Percentiles rank a stretch among this genome's conserved stretches.
These are phyloP conservation scores for Perizoma flavofasciatum DNA, from an alignment of 2,888 invertebrate genomes.

Conservation along the genomic window DNA sequence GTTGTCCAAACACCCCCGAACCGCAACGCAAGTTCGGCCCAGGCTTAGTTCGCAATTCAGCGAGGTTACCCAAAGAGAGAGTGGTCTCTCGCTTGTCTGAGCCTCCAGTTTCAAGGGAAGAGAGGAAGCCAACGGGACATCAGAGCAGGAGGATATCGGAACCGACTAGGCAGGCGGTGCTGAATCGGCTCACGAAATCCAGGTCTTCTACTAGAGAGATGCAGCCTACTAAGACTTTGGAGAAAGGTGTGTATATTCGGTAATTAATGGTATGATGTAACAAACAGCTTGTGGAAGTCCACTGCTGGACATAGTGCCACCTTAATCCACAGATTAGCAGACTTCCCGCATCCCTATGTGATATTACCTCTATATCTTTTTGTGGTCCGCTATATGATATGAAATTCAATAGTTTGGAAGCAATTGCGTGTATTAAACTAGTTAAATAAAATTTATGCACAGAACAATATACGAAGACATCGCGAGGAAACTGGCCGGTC, in stretches of 20 bases:
- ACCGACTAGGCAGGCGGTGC: conserved; percentile 67
- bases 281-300: too few species aligned
- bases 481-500: too few species aligned
- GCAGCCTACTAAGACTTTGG: conserved; percentile 64
- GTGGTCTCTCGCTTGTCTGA: conserved; percentile 81
- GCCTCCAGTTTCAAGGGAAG: conserved; percentile 76
- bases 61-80: conserved; percentile 78
- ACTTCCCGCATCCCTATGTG: too few species aligned
- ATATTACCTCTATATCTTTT: too few species aligned
- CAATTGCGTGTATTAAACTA: too few species aligned
- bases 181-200: conserved; percentile 75
- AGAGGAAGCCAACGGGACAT: conserved; percentile 68
- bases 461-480: too few species aligned
- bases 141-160: conserved; percentile 74
- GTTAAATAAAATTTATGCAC: too few species aligned
- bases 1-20: conserved; percentile 86
- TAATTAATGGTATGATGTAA: not conserved
- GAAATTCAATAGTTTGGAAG: too few species aligned
- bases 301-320: too few species aligned
- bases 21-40: conserved; percentile 84
- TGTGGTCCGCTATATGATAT: too few species aligned
- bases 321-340: too few species aligned
- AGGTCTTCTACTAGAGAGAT: conserved; percentile 78
- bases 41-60: conserved; percentile 71
- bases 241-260: conserved; percentile 62